Evolutionary conservation across 2,113 vertebrate genomes (phyloP).

Genomic region (human): GRCh38 chr18:61334001-61334500

Average conservation of each 20-base stretch:
- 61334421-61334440: constrained; percentile 67
- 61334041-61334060: neutral
- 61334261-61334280: neutral
- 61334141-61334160: neutral
- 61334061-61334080: neutral
- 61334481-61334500: constrained; percentile 6
- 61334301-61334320: neutral
- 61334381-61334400: constrained; percentile 13
- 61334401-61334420: constrained; percentile 49
- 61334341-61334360: neutral
- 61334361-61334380: neutral
- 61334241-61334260: neutral
- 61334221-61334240: constrained; percentile 39
- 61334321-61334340: neutral
- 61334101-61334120: neutral
- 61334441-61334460: constrained; percentile 54
- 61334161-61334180: neutral
- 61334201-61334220: neutral
- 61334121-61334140: neutral
- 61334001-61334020: constrained; percentile 48
- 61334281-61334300: neutral
- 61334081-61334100: neutral
- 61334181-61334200: neutral
- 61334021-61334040: neutral
- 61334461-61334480: neutral